These are phyloP conservation scores for Drosophila phalerata DNA, from an alignment of 2,888 invertebrate genomes.

Conservation along the genomic window DNA sequence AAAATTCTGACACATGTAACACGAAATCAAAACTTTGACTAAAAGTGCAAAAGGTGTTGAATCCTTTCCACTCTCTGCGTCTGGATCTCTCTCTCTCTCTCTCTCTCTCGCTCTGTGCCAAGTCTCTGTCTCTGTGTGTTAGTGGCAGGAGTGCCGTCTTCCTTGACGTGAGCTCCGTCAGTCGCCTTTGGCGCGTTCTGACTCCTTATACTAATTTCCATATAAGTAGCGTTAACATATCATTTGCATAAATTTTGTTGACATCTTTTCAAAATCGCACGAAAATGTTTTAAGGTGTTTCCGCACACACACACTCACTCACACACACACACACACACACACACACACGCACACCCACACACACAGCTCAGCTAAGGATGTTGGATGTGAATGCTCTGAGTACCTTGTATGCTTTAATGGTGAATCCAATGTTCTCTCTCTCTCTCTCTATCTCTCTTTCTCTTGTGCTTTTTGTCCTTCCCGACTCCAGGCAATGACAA, in stretches of 20 bases:
- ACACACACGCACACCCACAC: constrained; percentile 18
- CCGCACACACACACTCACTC: constrained; percentile 47
- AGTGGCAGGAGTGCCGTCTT: constrained; percentile 31
- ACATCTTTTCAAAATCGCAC: constrained; percentile 84
- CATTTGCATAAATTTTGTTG: constrained; percentile 84
- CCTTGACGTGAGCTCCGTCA: constrained; percentile 26
- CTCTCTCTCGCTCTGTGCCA: constrained; percentile 2
- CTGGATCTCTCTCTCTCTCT: not conserved
- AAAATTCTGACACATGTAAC: constrained; percentile 82
- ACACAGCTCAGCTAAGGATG: constrained; percentile 24
- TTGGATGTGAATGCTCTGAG: constrained; percentile 17
- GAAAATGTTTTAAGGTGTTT: constrained; percentile 83
- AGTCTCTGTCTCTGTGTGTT: constrained; percentile 32
- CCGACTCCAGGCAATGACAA: constrained; percentile 33
- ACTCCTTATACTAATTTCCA: constrained; percentile 83
- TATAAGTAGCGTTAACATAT: constrained; percentile 83
- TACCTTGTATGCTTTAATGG: constrained; percentile 41
- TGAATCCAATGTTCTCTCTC: constrained; percentile 1
- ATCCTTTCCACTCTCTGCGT: constrained; percentile 18
- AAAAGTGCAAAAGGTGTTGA: constrained; percentile 79
- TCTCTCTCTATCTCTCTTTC: not conserved
- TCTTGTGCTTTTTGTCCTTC: not conserved
- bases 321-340: constrained; percentile 23
- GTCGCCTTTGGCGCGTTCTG: constrained; percentile 77
- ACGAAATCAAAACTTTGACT: constrained; percentile 82